Conservation (phyloP, 2,888 invertebrate species). For the Trypoxylon attenuatum region DNA sequence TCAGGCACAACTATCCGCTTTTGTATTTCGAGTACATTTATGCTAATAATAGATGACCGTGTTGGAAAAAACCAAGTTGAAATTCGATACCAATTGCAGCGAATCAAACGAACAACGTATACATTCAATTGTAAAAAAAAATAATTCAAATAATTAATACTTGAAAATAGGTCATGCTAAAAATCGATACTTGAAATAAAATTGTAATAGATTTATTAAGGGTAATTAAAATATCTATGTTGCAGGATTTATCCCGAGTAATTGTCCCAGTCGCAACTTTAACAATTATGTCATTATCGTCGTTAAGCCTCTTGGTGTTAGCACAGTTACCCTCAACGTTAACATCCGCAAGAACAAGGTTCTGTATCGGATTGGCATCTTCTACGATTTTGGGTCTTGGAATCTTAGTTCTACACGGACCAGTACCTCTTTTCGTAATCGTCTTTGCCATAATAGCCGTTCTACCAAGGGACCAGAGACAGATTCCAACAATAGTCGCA, state of each 20-base stretch:
- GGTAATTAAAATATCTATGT: conserved; percentile 1
- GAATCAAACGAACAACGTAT: too few species aligned
- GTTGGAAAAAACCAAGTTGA: too few species aligned
- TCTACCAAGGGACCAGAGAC: conserved; percentile 73
- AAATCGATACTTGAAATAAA: too few species aligned
- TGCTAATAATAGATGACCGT: too few species aligned
- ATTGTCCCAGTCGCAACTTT: conserved; percentile 75
- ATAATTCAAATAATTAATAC: too few species aligned
- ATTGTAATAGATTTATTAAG: too few species aligned
- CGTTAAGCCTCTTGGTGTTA: conserved; percentile 79
- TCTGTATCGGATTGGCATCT: conserved; percentile 77
- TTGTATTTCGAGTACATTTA: neutral
- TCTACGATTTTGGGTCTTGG: conserved; percentile 78
- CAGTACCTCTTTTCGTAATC: conserved; percentile 83
- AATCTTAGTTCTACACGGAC: conserved; percentile 79
- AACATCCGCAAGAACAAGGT: conserved; percentile 56
- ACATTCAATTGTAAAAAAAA: too few species aligned
- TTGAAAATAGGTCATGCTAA: too few species aligned
- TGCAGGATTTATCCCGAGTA: conserved; percentile 76
- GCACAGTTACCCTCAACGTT: conserved; percentile 66
- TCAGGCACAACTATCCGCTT: neutral
- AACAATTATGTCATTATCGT: conserved; percentile 79
- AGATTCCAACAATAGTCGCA: conserved; percentile 59
- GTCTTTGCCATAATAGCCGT: conserved; percentile 83
- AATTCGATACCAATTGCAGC: too few species aligned